A percentile compares a stretch with the other conserved stretches of the same genome.
phyloP scores from a whole-genome alignment of 2,888 invertebrate species.

The Barypeithes pellucidus region DNA sequence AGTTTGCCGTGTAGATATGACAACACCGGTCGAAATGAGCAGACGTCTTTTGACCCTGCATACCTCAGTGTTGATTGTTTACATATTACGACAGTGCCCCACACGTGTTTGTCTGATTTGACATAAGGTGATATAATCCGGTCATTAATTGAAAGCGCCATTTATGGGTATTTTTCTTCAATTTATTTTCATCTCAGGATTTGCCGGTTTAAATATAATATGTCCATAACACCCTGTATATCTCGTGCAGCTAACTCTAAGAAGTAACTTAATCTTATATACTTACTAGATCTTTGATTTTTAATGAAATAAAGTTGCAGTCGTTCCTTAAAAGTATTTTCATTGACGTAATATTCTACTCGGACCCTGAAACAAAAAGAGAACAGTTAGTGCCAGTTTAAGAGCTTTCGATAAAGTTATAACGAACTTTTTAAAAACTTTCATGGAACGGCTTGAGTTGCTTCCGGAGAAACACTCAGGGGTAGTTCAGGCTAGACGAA shows the following conservation, averaged over 20 bases:
- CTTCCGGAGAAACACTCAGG: not conserved
- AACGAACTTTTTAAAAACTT: slow-evolving; percentile 12
- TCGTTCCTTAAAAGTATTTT: slow-evolving; percentile 98
- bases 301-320: slow-evolving; percentile 99
- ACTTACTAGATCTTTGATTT: slow-evolving; percentile 99
- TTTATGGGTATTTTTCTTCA: no score
- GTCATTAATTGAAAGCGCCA: no score
- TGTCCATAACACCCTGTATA: no score
- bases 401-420: slow-evolving; percentile 21
- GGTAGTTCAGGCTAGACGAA: not conserved
- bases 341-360: slow-evolving; percentile 99
- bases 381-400: slow-evolving; percentile 16
- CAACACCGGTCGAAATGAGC: no score
- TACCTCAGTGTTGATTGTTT: no score
- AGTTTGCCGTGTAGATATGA: no score
- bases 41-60: no score
- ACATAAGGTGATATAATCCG: no score
- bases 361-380: slow-evolving; percentile 89
- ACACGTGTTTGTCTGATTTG: no score
- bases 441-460: not conserved
- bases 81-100: no score
- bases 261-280: slow-evolving; percentile 53
- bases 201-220: no score
- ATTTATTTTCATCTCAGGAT: no score
- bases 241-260: not conserved